These are phyloP conservation scores for Rousettus madagascariensis DNA, from an alignment of 2,797 vertebrate genomes.

Conservation along the genomic window DNA sequence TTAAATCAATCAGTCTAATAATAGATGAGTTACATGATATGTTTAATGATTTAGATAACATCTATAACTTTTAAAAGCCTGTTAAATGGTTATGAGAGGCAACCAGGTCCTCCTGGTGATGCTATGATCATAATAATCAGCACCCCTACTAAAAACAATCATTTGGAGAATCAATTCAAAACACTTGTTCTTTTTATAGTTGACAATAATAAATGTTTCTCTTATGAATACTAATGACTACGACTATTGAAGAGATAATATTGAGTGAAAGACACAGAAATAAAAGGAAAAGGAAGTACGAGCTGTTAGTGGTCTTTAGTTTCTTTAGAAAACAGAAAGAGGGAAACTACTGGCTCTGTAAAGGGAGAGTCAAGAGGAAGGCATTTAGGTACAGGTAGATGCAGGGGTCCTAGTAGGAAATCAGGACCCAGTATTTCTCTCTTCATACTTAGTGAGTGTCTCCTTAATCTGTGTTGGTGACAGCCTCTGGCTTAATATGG, in stretches of 20 bases:
- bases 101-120: background rate
- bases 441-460: background rate
- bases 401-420: background rate
- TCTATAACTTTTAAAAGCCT: constrained; percentile 4
- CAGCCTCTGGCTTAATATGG: background rate
- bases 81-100: background rate
- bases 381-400: background rate
- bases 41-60: constrained; percentile 32
- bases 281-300: background rate
- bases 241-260: constrained; percentile 22
- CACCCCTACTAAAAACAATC: background rate
- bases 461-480: background rate
- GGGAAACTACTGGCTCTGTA: background rate
- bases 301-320: constrained; percentile 6
- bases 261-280: background rate
- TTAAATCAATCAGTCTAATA: constrained; percentile 52
- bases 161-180: constrained; percentile 32
- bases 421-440: background rate
- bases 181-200: background rate
- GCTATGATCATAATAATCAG: background rate
- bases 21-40: constrained; percentile 13
- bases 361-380: background rate
- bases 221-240: constrained; percentile 1
- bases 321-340: background rate
- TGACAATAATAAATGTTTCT: constrained; percentile 4